A percentile compares a stretch with the other conserved stretches of the same genome.
phyloP scores from a whole-genome alignment of 2,888 invertebrate species.

The Xestia c-nigrum region DNA sequence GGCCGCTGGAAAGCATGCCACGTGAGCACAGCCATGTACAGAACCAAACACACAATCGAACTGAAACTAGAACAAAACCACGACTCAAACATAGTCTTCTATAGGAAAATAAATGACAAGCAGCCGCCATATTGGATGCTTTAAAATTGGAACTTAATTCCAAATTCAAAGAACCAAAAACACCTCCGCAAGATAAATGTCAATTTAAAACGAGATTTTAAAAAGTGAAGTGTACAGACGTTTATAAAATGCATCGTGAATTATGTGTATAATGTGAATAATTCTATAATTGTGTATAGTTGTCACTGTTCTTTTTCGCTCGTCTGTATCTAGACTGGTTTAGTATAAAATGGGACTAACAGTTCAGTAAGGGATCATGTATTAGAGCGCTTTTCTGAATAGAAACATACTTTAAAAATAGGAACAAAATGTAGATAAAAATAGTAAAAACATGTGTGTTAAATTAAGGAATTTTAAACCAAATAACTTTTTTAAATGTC shows the following conservation, averaged over 20 bases:
- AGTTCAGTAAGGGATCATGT: slow-evolving; percentile 68
- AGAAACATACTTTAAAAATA: slow-evolving; percentile 70
- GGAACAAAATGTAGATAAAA: slow-evolving; percentile 72
- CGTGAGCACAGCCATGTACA: slow-evolving; percentile 75
- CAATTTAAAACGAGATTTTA: slow-evolving; percentile 70
- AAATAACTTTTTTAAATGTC: slow-evolving; percentile 70
- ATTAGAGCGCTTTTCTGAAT: slow-evolving; percentile 73
- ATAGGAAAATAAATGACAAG: slow-evolving; percentile 34
- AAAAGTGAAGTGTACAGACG: slow-evolving; percentile 67
- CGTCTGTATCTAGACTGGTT: slow-evolving; percentile 68
- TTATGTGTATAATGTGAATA: slow-evolving; percentile 77
- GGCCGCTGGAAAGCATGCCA: slow-evolving; percentile 80
- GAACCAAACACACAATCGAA: slow-evolving; percentile 48
- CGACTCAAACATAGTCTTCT: slow-evolving; percentile 29
- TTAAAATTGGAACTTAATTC: slow-evolving; percentile 60
- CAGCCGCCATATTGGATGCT: slow-evolving; percentile 47
- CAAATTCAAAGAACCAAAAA: slow-evolving; percentile 57
- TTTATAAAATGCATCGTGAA: slow-evolving; percentile 69
- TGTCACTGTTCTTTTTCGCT: slow-evolving; percentile 66
- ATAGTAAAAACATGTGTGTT: slow-evolving; percentile 73
- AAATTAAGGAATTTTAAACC: slow-evolving; percentile 68
- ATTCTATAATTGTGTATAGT: slow-evolving; percentile 69
- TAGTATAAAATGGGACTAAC: slow-evolving; percentile 61
- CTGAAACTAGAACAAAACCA: slow-evolving; percentile 46
- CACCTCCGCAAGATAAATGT: slow-evolving; percentile 62